Percentiles rank a stretch among this genome's conserved stretches.
Conservation (phyloP, 2,888 invertebrate species). For the Zonitis immaculata region DNA sequence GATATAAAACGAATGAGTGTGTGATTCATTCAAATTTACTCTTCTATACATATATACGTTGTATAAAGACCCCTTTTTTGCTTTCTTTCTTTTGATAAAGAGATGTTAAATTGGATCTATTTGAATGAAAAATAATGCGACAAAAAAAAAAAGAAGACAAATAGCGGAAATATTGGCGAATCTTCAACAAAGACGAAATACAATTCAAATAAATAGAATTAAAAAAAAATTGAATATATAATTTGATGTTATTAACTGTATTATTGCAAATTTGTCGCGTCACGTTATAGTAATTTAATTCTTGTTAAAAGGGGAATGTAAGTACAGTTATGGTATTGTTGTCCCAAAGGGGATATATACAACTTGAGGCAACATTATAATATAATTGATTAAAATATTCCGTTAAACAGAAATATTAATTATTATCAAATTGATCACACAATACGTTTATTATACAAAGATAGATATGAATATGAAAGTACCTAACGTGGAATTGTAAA, state of each 20-base stretch:
- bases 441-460: no score
- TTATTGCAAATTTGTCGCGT: constrained; percentile 1
- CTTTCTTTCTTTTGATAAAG: background rate
- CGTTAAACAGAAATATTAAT: no score
- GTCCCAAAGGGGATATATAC: constrained; percentile 8
- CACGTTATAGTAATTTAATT: constrained; percentile 12
- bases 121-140: background rate
- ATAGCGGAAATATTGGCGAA: background rate
- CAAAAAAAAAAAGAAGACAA: background rate
- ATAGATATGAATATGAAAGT: no score
- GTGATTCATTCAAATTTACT: background rate
- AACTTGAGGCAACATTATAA: constrained; percentile 15
- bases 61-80: background rate
- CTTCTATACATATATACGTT: no score
- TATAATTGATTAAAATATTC: no score
- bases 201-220: no score
- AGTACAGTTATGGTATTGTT: background rate
- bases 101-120: background rate
- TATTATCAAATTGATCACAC: no score
- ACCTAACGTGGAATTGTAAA: no score
- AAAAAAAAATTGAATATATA: no score
- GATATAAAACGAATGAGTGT: background rate
- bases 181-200: background rate
- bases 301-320: constrained; percentile 5
- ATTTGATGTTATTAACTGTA: no score